Base-by-base conservation (phyloP, 2,797 vertebrate species). In the Sebastes trivittatus region DNA sequence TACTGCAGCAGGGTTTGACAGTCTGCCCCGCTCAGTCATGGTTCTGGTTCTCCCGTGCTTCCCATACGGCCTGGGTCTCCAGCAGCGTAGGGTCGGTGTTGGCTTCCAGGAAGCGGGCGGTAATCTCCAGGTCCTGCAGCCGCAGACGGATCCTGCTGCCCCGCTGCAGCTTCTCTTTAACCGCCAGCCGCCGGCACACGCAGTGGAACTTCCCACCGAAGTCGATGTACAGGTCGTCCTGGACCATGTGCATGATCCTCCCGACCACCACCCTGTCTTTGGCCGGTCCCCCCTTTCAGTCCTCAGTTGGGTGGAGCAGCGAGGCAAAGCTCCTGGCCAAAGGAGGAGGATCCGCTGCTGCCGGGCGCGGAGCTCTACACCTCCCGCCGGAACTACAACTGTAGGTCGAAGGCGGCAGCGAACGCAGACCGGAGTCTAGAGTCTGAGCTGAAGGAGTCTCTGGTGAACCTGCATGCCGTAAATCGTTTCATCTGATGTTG, bases 161-260 rank as follows among this genome's bases (percentile, higher is more conserved):
- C 62, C 88, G 93, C 88, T 94, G 96, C 8, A 98, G 97, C 81
- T 92, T 94, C 74, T 96, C 94, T 56, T 94, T 96, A 80, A 95
- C 95, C 52, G 84, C 38, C 9, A 97, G 98, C 72, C 97, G 96
- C 90, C 84, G 96, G 81, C 97, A 97, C 6, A 99, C 98, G 42
- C 98, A 98, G 82, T 97, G 97, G 91, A 99, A 99, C 91, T 98
- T 99, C 75, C 95, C 96, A 0, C 98, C 98, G 67, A 99, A 98
- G 93, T 99, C 98, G 27, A 99, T 89, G 82, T 99, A 99, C 52
- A 99, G 95, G 73, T 99, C 97, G 72, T 99, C 95, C 36, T 89
- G 88, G 34, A 20, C 42, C 42, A 49, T 8, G 42, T 49, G 42
- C 42, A 49, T 49, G 7, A 8, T 49, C 42, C 16, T 75, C 11